phyloP scores from a whole-genome alignment of 2,797 vertebrate species.

The Crocodylus rhombifer region DNA sequence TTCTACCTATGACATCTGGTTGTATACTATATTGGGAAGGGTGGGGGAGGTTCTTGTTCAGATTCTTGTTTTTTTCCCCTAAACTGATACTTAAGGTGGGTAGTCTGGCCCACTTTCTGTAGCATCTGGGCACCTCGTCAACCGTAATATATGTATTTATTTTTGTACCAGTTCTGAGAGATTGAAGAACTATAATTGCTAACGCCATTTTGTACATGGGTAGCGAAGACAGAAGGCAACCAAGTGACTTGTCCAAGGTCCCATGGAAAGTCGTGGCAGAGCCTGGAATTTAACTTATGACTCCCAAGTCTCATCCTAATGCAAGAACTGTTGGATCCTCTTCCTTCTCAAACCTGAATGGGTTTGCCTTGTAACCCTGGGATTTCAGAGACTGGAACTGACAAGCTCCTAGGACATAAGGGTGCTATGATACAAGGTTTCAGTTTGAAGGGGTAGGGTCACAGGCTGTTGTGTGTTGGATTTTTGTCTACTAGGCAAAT shows the following conservation, averaged over 20 bases:
- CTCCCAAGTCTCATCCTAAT: not conserved
- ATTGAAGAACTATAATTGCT: not conserved
- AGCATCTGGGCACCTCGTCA: not conserved
- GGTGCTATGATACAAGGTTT: not conserved
- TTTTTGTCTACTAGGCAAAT: not conserved
- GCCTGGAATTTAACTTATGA: not conserved
- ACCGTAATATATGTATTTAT: not conserved
- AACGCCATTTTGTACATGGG: not conserved
- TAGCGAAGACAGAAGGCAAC: not conserved
- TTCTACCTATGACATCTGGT: fast-evolving
- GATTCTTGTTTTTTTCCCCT: not conserved
- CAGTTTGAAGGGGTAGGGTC: not conserved
- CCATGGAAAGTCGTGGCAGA: not conserved
- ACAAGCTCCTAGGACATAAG: not conserved
- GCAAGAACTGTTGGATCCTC: not conserved
- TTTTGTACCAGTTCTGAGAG: not conserved
- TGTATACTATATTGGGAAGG: not conserved
- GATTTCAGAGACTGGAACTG: not conserved
- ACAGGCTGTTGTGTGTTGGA: not conserved
- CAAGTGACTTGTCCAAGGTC: not conserved
- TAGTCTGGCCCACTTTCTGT: not conserved
- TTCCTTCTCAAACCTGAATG: not conserved
- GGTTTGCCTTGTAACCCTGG: not conserved
- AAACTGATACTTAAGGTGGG: not conserved
- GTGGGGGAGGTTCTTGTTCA: no score